Conservation (phyloP, 2,113 vertebrate genomes). For the Atrichornis clamosus region DNA sequence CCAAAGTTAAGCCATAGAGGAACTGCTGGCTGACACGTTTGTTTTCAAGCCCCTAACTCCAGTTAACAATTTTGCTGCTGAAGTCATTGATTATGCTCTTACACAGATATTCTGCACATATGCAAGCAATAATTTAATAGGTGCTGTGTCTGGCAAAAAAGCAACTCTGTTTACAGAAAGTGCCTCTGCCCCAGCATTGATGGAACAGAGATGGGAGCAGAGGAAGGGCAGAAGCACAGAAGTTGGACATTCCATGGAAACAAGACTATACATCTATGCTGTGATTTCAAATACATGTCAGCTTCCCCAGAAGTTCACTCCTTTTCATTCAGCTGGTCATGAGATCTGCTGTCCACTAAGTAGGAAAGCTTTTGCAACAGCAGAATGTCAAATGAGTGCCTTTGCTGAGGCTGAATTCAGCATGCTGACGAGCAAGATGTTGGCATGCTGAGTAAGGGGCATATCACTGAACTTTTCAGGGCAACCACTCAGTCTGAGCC, state of each 20-base stretch:
- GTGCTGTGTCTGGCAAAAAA: not conserved
- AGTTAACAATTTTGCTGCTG: not conserved
- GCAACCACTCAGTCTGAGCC: not conserved
- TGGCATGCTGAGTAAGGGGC: not conserved
- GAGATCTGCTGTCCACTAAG: not conserved
- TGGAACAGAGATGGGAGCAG: not conserved
- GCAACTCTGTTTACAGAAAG: not conserved
- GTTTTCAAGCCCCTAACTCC: not conserved
- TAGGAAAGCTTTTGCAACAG: not conserved
- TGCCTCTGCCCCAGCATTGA: not conserved
- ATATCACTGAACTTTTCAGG: not conserved
- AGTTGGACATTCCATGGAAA: not conserved
- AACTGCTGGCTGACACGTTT: fast-evolving
- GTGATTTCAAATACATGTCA: not conserved
- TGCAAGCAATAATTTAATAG: not conserved
- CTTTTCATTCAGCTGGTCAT: not conserved
- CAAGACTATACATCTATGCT: too few species aligned
- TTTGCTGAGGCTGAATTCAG: not conserved
- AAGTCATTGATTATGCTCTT: not conserved
- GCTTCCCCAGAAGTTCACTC: not conserved
- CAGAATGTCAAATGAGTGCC: not conserved
- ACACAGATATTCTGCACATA: not conserved
- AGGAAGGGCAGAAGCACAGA: not conserved
- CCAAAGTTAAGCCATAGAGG: not conserved
- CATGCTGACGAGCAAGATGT: not conserved